Conservation (phyloP, 2,113 vertebrate species). For the Cariama cristata region DNA sequence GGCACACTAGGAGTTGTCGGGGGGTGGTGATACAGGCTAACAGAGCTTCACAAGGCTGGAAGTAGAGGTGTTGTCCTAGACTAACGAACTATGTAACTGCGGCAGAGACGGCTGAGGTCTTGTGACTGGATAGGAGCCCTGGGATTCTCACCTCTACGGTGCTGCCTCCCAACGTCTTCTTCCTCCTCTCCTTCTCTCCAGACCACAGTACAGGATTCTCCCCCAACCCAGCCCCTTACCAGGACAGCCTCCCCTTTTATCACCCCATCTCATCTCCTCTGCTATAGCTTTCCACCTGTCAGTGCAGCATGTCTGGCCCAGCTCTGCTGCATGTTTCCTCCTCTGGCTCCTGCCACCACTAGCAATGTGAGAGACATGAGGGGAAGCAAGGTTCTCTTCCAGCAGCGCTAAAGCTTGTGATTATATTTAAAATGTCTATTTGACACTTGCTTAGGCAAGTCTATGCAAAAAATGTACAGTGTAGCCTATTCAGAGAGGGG, state of each 20-base stretch:
- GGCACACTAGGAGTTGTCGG: neutral
- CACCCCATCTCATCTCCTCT: neutral
- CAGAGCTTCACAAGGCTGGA: neutral
- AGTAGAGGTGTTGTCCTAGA: no score
- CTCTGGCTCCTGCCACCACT: neutral
- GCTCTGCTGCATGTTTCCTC: fast-evolving
- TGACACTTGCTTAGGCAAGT: neutral
- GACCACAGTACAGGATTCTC: neutral
- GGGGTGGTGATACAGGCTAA: neutral
- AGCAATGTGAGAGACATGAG: neutral
- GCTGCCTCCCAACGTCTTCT: neutral
- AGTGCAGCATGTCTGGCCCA: neutral
- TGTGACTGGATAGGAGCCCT: neutral
- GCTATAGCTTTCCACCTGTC: neutral
- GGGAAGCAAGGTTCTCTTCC: neutral
- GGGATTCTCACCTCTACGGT: neutral
- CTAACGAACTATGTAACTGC: neutral
- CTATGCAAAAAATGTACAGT: neutral
- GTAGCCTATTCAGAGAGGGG: neutral
- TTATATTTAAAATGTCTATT: neutral
- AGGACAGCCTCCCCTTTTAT: neutral
- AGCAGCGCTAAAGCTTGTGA: neutral
- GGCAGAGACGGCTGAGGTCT: neutral
- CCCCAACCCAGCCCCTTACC: neutral
- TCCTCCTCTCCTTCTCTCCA: neutral